These are phyloP conservation scores for Perdita meconis DNA, from an alignment of 2,888 invertebrate species.

Conservation along the genomic window DNA sequence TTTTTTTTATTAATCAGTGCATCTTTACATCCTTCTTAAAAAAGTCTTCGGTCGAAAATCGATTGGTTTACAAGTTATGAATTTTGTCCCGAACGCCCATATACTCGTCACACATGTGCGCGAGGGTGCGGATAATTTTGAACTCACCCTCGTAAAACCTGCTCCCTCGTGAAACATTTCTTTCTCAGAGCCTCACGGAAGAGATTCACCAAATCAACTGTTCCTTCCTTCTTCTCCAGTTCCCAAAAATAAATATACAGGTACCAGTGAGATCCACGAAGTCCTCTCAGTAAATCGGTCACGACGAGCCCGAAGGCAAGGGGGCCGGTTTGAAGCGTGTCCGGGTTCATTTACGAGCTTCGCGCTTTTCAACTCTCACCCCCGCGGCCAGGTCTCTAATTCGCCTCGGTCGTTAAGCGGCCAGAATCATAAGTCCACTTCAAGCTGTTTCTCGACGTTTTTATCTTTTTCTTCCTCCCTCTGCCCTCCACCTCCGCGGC, in stretches of 20 bases:
- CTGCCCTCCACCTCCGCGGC: no score
- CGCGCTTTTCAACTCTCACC: slow-evolving; percentile 32
- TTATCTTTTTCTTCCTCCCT: slow-evolving; percentile 44
- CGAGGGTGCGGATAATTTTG: no score
- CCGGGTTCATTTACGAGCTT: slow-evolving; percentile 20
- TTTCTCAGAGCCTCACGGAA: no score
- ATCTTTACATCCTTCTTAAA: no score
- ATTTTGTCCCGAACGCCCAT: no score
- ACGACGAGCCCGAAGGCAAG: background rate
- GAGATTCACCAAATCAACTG: no score
- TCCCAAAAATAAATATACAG: background rate
- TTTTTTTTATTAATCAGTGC: no score
- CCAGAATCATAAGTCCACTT: slow-evolving; percentile 14
- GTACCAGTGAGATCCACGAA: background rate
- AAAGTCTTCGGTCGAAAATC: no score
- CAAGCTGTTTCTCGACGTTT: background rate
- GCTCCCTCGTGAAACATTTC: no score
- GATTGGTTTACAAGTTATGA: no score
- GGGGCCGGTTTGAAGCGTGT: slow-evolving; percentile 5
- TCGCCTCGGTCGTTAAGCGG: slow-evolving; percentile 19
- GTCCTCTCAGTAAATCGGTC: slow-evolving; percentile 9
- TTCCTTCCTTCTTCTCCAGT: background rate
- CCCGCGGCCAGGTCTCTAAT: slow-evolving; percentile 12
- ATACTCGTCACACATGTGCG: no score
- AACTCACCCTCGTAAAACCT: no score